phyloP scores from a whole-genome alignment of 2,888 invertebrate genomes.

The Phortica magna region DNA sequence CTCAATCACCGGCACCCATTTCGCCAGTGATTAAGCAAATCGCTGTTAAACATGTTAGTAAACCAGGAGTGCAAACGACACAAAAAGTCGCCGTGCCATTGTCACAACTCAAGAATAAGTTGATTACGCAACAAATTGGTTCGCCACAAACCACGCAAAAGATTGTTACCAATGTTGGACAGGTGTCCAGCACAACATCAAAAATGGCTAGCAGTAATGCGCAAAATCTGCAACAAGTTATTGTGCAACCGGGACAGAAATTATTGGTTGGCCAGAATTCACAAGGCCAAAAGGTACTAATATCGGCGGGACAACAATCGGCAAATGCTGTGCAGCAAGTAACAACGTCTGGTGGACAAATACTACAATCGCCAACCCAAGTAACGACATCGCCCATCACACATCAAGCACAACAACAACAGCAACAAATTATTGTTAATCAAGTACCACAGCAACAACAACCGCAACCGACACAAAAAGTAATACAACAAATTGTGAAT shows the following conservation, averaged over 20 bases:
- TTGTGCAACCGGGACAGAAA: constrained; percentile 76
- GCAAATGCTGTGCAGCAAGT: constrained; percentile 36
- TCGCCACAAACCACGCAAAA: constrained; percentile 62
- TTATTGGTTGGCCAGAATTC: constrained; percentile 75
- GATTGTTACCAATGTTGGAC: constrained; percentile 57
- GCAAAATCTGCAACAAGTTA: constrained; percentile 74
- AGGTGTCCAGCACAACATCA: constrained; percentile 28
- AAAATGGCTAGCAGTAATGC: constrained; percentile 48
- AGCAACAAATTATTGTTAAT: constrained; percentile 64
- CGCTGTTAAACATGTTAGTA: constrained; percentile 72
- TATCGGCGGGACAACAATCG: constrained; percentile 60
- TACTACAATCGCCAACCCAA: constrained; percentile 42
- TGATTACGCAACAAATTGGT: constrained; percentile 63
- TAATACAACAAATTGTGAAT: constrained; percentile 77
- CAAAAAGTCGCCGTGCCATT: constrained; percentile 60
- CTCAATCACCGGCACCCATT: constrained; percentile 22
- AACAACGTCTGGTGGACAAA: constrained; percentile 63
- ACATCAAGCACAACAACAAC: constrained; percentile 49
- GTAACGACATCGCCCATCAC: constrained; percentile 37
- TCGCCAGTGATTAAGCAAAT: constrained; percentile 71
- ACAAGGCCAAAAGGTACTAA: constrained; percentile 77
- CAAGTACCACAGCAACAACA: constrained; percentile 46
- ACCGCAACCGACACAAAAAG: constrained; percentile 73
- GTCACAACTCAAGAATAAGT: constrained; percentile 63
- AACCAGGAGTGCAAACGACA: constrained; percentile 53